Conservation (phyloP, 2,797 vertebrate genomes). For the Myotis daubentonii region DNA sequence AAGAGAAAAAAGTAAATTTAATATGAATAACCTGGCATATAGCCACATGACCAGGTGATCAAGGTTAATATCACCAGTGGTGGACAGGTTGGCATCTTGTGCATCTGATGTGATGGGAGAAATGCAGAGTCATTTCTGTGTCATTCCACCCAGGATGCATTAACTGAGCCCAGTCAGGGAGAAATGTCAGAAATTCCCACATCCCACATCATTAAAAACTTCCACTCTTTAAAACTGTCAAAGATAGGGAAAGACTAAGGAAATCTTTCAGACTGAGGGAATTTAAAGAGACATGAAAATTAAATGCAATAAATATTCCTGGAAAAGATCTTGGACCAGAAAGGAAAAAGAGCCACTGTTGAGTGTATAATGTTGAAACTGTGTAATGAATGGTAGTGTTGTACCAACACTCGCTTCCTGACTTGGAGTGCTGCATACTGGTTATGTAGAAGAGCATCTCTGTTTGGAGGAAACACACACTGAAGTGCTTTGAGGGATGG, state of each 20-base stretch:
- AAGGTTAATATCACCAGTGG: neutral
- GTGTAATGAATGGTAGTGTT: neutral
- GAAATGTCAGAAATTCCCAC: neutral
- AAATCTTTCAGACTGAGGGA: neutral
- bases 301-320: neutral
- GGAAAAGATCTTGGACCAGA: neutral
- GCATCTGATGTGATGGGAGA: neutral
- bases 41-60: neutral
- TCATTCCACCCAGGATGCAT: neutral
- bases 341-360: slow-evolving; percentile 16
- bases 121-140: neutral
- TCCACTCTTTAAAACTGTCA: neutral
- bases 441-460: neutral
- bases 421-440: neutral
- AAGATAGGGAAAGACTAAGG: neutral
- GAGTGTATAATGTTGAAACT: neutral
- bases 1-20: neutral
- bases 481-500: neutral
- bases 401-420: neutral
- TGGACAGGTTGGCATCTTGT: neutral
- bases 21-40: neutral
- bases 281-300: slow-evolving; percentile 26
- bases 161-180: neutral
- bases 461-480: neutral
- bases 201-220: neutral